Conservation (phyloP, 2,797 vertebrate genomes). For the Microcaecilia unicolor region DNA sequence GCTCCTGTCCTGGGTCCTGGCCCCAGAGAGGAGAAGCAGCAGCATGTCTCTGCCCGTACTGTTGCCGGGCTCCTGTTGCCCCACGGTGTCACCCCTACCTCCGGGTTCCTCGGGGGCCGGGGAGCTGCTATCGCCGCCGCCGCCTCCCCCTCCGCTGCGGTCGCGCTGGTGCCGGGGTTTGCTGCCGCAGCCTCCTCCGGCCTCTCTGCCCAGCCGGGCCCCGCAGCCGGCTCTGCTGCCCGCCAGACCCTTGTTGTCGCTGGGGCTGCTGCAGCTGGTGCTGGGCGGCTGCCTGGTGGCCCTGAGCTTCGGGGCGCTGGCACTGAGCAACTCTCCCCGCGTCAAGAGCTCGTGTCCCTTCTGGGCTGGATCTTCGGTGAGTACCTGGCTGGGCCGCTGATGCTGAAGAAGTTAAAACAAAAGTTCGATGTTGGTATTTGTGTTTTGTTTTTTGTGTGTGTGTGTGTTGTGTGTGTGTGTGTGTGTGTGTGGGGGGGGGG, state of each 20-base stretch:
- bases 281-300: constrained; percentile 73
- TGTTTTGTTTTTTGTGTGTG: no score
- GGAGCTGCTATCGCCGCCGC: constrained; percentile 13
- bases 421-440: no score
- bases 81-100: constrained; percentile 39
- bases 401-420: no score
- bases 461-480: no score
- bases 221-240: constrained; percentile 39
- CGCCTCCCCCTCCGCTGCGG: constrained; percentile 10
- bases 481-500: no score
- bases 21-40: no score
- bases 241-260: constrained; percentile 59
- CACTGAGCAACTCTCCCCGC: constrained; percentile 56
- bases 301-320: constrained; percentile 68
- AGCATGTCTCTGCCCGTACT: constrained; percentile 65
- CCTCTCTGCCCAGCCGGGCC: constrained; percentile 22
- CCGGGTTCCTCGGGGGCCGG: constrained; percentile 19
- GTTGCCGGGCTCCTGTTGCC: constrained; percentile 66
- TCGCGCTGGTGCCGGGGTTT: constrained; percentile 9
- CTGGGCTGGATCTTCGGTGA: constrained; percentile 78
- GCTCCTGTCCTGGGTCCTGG: not conserved
- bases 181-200: constrained; percentile 15
- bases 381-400: no score
- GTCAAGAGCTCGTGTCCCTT: constrained; percentile 73
- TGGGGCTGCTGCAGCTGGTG: constrained; percentile 71